Conservation (phyloP, 2,797 vertebrate genomes). For the Lutjanus argentimaculatus region DNA sequence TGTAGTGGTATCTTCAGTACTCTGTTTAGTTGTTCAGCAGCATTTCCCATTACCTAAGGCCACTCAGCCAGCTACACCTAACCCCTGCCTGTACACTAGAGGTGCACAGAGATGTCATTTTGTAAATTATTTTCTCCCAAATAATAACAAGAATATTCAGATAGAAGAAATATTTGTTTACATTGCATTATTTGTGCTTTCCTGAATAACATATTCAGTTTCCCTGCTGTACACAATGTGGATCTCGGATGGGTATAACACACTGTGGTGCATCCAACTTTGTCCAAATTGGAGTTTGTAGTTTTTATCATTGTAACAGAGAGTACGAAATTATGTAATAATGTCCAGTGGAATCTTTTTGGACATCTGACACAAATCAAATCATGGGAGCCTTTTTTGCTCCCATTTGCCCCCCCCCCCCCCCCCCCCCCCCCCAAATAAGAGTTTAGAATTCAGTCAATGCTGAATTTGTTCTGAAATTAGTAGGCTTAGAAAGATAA, state of each 20-base stretch:
- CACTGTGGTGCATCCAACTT: not conserved
- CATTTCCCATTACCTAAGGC: not conserved
- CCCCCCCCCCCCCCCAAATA: no score
- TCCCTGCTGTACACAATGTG: not conserved
- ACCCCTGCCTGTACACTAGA: not conserved
- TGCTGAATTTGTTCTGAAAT: not conserved
- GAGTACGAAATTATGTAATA: conserved; percentile 2
- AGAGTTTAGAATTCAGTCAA: not conserved
- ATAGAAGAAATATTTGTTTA: no score
- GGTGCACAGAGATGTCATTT: no score
- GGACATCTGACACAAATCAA: conserved; percentile 16
- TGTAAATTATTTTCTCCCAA: no score
- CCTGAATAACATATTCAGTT: no score
- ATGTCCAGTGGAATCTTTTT: conserved; percentile 17
- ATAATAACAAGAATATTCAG: no score
- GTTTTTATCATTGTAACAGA: not conserved
- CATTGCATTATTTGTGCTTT: no score
- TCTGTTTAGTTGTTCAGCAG: not conserved
- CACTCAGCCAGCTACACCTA: not conserved
- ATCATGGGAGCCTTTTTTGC: not conserved
- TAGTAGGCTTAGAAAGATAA: conserved; percentile 6
- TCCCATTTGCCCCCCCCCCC: no score
- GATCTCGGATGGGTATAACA: no score
- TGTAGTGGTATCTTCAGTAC: not conserved
- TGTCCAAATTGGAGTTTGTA: not conserved